Evolutionary conservation across 53 echinoderm and acorn worm species (phyloP), one percentile per base, ranked within the genome.

Genomic region (Hippasteria phrygiana): DNA sequence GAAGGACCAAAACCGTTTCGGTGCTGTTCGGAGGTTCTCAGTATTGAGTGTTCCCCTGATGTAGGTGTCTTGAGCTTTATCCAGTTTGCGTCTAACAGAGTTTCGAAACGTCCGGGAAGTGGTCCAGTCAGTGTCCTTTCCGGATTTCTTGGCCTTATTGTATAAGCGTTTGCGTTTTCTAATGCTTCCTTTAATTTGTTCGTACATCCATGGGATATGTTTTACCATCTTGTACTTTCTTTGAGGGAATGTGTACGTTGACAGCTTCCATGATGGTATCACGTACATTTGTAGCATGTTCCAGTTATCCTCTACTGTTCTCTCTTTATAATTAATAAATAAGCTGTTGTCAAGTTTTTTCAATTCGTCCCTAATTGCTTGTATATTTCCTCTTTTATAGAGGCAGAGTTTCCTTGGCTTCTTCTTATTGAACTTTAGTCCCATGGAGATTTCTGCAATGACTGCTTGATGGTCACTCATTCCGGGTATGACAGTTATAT

Each of bases 1-100:
- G 43, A 90, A 90, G 41, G 84, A 62, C 90, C 90, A 84, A 46
- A 90, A 83, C 32, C 32, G 39, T 39, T 90, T 90, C 14, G 90
- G 90, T 4, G 85, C 42, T 43, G 85, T 31, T 31, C 75, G 62
- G 8, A 90, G 85, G 62, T 90, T 75, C 56, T 43, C n/a, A n/a
- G n/a, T n/a, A n/a, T n/a, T n/a, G n/a, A n/a, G n/a, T n/a, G n/a
- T n/a, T n/a, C n/a, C n/a, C n/a, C n/a, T n/a, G n/a, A n/a, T n/a
- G n/a, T n/a, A n/a, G n/a, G n/a, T n/a, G n/a, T n/a, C n/a, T n/a
- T 90, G 90, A 71, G 90, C 83, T 83, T 55, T 80, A 48, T 83
- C 90, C 3, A 83, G 84, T 10, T 83, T 43, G 51, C 90, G 62
- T 83, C 90, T 90, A 39, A 90, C 83, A 6, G 54, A 8, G 62